Evolutionary conservation across 2,113 vertebrate genomes (phyloP).

Genomic region (Gymnocephalus cernua): DNA sequence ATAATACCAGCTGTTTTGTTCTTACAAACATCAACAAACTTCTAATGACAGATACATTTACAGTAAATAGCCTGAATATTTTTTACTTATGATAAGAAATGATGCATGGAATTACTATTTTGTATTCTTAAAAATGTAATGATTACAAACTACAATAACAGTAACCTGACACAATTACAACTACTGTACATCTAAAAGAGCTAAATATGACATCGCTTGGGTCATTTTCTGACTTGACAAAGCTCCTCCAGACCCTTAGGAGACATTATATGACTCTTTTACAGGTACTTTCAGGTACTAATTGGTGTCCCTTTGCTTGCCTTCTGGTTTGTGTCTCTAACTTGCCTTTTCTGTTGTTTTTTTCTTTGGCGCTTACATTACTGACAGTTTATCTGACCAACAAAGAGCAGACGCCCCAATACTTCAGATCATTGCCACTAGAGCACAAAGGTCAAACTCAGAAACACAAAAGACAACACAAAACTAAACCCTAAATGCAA

Average conservation of each 20-base stretch:
- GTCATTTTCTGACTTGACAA: neutral
- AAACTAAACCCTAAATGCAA: neutral
- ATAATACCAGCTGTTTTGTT: neutral
- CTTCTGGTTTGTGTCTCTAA: neutral
- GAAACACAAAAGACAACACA: neutral
- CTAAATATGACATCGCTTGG: too few relatives aligned
- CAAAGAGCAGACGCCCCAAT: neutral
- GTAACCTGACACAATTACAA: too few relatives aligned
- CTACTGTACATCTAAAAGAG: too few relatives aligned
- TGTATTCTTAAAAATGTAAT: neutral
- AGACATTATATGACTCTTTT: neutral
- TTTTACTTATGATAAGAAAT: too few relatives aligned
- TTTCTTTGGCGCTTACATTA: neutral
- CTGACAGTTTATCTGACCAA: neutral
- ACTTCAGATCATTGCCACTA: neutral
- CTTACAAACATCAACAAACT: neutral
- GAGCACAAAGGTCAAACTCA: neutral
- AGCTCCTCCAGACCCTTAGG: neutral
- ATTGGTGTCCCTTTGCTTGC: neutral
- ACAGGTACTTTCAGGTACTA: neutral
- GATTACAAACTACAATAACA: neutral
- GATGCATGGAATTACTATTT: neutral
- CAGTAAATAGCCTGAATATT: neutral
- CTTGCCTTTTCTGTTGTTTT: neutral
- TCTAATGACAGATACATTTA: neutral